A percentile compares a stretch with the other conserved stretches of the same genome.
phyloP scores from a whole-genome alignment of 2,113 vertebrate species.

The Parotia lawesii region DNA sequence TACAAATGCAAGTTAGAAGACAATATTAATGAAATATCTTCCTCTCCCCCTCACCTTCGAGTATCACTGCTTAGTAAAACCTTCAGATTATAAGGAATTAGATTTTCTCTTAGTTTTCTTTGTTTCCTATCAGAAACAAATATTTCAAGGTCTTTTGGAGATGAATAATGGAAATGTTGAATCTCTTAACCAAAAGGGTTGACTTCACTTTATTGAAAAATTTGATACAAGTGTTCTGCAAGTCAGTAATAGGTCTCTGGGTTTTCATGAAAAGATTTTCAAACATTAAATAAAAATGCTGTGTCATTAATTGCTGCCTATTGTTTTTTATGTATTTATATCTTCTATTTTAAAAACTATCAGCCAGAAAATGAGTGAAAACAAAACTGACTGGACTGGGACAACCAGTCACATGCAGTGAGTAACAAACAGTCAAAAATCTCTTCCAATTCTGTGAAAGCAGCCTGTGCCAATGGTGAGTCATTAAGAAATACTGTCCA shows the following conservation, averaged over 20 bases:
- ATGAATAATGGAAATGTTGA: not conserved
- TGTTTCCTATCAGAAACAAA: not conserved
- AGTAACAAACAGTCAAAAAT: not conserved
- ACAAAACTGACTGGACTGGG: not conserved
- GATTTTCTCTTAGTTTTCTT: not conserved
- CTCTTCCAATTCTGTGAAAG: not conserved
- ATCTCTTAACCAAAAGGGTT: not conserved
- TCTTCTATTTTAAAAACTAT: not conserved
- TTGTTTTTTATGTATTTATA: not conserved
- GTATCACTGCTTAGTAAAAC: not conserved
- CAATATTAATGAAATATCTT: not conserved
- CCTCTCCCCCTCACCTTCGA: fast-evolving
- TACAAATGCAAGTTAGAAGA: not conserved
- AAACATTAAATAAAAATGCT: not conserved
- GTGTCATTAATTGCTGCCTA: not conserved
- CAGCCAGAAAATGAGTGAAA: not conserved
- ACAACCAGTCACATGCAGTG: not conserved
- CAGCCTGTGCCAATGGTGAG: not conserved
- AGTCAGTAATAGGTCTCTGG: not conserved
- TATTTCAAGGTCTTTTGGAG: not conserved
- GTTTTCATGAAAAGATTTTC: not conserved
- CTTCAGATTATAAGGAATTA: not conserved
- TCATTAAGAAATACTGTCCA: not conserved
- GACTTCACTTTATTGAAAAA: not conserved
- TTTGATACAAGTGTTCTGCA: not conserved